Conservation (phyloP, 1,140 invertebrate species). For the Trachymyrmex cornetzi region DNA sequence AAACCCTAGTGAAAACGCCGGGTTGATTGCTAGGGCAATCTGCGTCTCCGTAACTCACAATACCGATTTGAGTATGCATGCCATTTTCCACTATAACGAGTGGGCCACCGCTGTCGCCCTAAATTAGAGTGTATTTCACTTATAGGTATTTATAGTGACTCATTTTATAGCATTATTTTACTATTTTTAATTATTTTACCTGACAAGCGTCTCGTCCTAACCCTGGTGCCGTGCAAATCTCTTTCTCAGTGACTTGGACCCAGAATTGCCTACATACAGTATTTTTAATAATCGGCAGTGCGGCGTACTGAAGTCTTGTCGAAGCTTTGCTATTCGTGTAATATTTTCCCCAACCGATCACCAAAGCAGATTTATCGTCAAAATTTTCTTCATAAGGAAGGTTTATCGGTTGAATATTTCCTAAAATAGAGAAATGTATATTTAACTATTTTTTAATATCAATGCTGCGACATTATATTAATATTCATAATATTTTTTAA, state of each 20-base stretch:
- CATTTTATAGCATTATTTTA: neutral
- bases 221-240: neutral
- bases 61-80: constrained; percentile 64
- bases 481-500: neutral
- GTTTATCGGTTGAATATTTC: neutral
- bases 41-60: constrained; percentile 69
- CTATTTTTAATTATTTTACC: constrained; percentile 8
- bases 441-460: neutral
- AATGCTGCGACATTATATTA: constrained; percentile 1
- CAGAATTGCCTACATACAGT: neutral
- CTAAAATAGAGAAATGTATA: constrained; percentile 28
- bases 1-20: constrained; percentile 63
- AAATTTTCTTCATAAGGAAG: neutral
- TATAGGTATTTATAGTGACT: neutral
- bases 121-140: constrained; percentile 1
- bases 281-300: neutral
- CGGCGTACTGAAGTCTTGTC: neutral
- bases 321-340: neutral
- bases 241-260: neutral
- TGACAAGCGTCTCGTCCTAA: constrained; percentile 9
- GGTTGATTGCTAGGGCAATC: constrained; percentile 62
- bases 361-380: neutral
- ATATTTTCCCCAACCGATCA: constrained; percentile 68
- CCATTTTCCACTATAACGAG: constrained; percentile 39
- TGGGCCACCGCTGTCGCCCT: constrained; percentile 73